Evolutionary conservation across 2,797 vertebrate genomes (phyloP).

Genomic region (Alauda arvensis): DNA sequence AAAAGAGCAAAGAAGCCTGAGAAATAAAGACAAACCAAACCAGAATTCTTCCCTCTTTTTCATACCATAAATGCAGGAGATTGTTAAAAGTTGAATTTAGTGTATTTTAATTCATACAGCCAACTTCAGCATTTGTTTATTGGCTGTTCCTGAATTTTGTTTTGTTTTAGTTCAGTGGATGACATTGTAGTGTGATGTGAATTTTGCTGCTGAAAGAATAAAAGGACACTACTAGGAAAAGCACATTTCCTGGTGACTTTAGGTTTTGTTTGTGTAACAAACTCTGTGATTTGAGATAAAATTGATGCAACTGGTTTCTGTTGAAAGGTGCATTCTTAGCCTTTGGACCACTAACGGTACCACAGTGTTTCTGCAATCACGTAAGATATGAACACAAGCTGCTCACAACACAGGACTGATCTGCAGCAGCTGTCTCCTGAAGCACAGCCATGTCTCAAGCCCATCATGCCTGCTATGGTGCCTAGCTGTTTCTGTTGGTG

Average conservation of each 20-base stretch:
- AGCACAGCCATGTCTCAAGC: neutral
- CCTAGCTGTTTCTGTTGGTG: neutral
- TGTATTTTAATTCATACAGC: neutral
- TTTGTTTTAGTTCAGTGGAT: neutral
- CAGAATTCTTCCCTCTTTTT: neutral
- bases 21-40: neutral
- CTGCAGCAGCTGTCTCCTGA: neutral
- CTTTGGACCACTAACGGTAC: neutral
- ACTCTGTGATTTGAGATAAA: neutral
- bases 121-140: neutral
- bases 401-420: neutral
- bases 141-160: neutral
- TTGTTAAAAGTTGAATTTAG: neutral
- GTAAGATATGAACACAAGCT: rapidly evolving
- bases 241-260: neutral
- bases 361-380: neutral
- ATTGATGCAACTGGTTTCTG: neutral
- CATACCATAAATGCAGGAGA: neutral
- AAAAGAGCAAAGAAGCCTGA: neutral
- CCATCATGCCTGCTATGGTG: neutral
- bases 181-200: neutral
- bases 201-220: neutral
- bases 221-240: neutral
- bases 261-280: neutral
- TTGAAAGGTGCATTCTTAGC: neutral